Evolutionary conservation across 2,797 vertebrate species (phyloP), one percentile per base, ranked within the genome.

Genomic region (Decapterus maruadsi): DNA sequence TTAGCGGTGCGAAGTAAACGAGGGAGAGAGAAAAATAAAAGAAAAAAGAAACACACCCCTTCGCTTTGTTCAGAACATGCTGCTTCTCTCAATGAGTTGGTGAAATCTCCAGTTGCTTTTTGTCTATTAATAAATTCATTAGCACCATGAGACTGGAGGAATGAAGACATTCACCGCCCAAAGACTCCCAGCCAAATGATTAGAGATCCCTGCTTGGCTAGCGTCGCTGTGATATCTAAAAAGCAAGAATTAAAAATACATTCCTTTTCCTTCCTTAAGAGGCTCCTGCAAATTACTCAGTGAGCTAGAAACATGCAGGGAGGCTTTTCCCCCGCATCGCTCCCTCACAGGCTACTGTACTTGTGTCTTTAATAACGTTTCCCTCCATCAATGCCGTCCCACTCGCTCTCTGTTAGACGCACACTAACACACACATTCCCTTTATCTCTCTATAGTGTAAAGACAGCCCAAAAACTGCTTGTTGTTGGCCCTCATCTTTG

Each of bases 71-170:
- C 26, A 45, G 58, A 58, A 61, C 62, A 70, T 4, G 68, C 71
- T 29, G 63, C 54, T 67, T 60, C 55, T 75, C 55, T 53, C 54
- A 83, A 85, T 75, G 68, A 81, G 72, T 55, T 73, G 75, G 57
- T 10, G 6, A 80, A 88, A 82, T 62, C 79, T 81, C 72, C 78
- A 68, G 68, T 78, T 45, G 69, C 72, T 72, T 71, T 26, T 81
- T 76, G 68, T 48, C 74, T 83, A 81, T 85, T 87, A 90, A 92
- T 85, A 87, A 64, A 91, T 93, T 83, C 53, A 88, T 91, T 83
- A 80, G 70, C 13, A 46, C 60, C 54, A 43, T n/a, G 79, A 89
- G 77, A 85, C 78, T 14, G 77, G 17, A 72, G 82, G 63, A 91
- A 90, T 80, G 80, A 81, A 91, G 88, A 87, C 72, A 12, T 90